Base-by-base conservation (phyloP, 1,140 invertebrate genomes). In the Drosophila simulans region DNA sequence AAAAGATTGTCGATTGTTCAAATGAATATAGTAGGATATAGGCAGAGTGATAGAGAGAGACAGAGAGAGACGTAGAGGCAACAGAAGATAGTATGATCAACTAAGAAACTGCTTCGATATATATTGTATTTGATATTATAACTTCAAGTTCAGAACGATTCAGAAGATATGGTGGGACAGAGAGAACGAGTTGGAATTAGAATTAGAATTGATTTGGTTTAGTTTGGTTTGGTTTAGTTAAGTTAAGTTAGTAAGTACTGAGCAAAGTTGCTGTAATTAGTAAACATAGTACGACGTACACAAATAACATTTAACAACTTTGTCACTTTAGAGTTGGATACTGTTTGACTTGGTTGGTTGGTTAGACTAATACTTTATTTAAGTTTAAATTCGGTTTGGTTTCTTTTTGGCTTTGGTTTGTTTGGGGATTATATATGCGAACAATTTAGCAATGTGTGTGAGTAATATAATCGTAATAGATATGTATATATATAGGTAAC, bases 291-390 rank as follows among this genome's bases (percentile, higher is more conserved):
- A 88, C 83, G 83, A 88, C 82, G 84, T 89, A 89, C 85, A 89
- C 84, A 89, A 84, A 89, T 85, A 89, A 89, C 84, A 89, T 90
- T 84, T 84, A 89, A 90, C 85, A 84, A 89, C 85, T 84, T 83
- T 72, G 85, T 75, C 84, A 80, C 85, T 83, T 89, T 66, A 59
- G 53, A 64, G 56, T 63, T 75, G 62, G 15, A 66, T 79, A 74
- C 80, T 77, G 68, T 84, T 84, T 77, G 78, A 70, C 64, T 85
- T 74, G 51, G 49, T 85, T 77, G 54, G 53, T 85, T 84, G 80
- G 77, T 90, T 89, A 89, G 77, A 85, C 80, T 80, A 89, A 81
- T 78, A 81, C 58, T 89, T 89, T 90, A 90, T 90, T 90, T 85
- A 89, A 76, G 75, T 82, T 70, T 70, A 64, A 64, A 35, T 77